Evolutionary conservation across 2,888 invertebrate genomes (phyloP), one percentile per base, ranked within the genome.

Genomic region (Sminthurinus aureus): DNA sequence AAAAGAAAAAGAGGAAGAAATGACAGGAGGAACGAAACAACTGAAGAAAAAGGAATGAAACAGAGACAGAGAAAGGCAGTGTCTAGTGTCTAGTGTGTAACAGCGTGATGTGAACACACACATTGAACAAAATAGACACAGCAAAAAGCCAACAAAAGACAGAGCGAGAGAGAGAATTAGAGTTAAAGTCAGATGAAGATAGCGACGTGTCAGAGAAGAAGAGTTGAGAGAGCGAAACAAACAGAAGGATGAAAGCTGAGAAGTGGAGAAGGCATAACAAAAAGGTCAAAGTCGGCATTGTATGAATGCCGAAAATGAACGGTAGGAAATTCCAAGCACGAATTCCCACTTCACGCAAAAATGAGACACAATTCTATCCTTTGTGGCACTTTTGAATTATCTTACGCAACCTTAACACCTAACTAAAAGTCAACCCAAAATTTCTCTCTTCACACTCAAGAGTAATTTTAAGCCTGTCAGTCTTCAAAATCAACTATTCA

Each of bases 281-380:
- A 83, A 78, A 78, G 85, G 75, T 81, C 75, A 85, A 83, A 84
- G 85, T 85, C 85, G 84, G 86, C 83, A 86, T 83, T 86, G 85
- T 86, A 81, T 67, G 83, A 81, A 81, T 83, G 85, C n/a, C n/a
- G n/a, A n/a, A 85, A 74, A 84, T 84, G 84, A 84, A 67, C 66
- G 66, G 52, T 64, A 81, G 83, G 86, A 86, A 38, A 86, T 86
- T 84, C 85, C 79, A 79, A 77, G 78, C 83, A 82, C 79, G 84
- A 83, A 83, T 83, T 84, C 84, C 83, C 85, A 82, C 85, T 85
- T 84, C 80, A 84, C 84, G 84, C 85, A 86, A 86, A 86, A 86
- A 84, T 85, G 79, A 85, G 83, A 83, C 77, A 85, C 85, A 85
- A 85, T 86, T 82, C 85, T 64, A 75, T 80, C 81, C 84, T 84